phyloP scores from a whole-genome alignment of 2,888 invertebrate species.

The Drosophila antonietae region DNA sequence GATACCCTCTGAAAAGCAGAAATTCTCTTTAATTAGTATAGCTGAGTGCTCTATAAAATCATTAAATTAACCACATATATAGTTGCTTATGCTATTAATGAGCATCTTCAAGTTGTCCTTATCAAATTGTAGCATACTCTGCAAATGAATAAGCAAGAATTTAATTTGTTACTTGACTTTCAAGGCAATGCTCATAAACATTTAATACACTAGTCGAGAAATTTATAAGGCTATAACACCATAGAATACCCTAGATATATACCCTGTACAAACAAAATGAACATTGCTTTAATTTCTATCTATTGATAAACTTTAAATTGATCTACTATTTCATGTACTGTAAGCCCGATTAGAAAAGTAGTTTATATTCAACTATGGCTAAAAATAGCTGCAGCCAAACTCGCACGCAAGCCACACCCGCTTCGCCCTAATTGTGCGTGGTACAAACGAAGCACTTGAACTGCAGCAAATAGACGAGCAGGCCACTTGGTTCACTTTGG shows the following conservation, averaged over 20 bases:
- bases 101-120: not conserved
- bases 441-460: conserved; percentile 33
- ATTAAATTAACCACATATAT: no score
- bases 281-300: not conserved
- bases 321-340: no score
- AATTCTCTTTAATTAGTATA: not conserved
- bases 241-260: not conserved
- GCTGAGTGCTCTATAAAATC: not conserved
- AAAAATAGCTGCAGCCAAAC: not conserved
- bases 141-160: no score
- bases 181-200: not conserved
- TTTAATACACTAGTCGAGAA: not conserved
- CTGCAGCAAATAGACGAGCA: conserved; percentile 16
- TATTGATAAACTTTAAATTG: no score
- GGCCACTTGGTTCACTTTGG: conserved; percentile 31
- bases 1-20: conserved; percentile 4
- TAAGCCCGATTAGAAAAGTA: no score
- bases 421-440: conserved; percentile 17
- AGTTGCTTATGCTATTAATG: not conserved
- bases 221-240: not conserved
- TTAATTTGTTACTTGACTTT: not conserved
- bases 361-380: not conserved
- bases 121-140: not conserved
- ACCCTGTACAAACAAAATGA: not conserved
- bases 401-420: not conserved